These are phyloP conservation scores for Amblyteles armatorius DNA, from an alignment of 2,888 invertebrate genomes.

Conservation along the genomic window DNA sequence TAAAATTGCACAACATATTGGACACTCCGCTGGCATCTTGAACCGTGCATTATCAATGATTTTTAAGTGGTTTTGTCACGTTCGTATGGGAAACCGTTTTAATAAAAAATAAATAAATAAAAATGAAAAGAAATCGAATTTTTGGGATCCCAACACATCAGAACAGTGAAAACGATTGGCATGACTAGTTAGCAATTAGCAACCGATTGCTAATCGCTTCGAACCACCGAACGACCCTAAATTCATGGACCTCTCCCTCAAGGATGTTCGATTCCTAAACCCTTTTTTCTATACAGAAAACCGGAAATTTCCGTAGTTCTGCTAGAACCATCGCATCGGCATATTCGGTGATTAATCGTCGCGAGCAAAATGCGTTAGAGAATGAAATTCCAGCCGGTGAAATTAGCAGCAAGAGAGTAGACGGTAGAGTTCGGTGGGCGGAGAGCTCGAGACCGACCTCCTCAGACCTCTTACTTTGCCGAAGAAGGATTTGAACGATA, in stretches of 20 bases:
- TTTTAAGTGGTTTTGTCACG: not conserved
- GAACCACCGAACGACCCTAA: not conserved
- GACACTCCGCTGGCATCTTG: conserved; percentile 3
- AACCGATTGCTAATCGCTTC: not conserved
- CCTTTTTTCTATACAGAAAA: not conserved
- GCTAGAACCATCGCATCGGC: not conserved
- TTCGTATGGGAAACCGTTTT: not conserved
- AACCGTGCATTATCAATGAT: conserved; percentile 32
- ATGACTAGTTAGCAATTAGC: not conserved
- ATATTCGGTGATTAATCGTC: conserved; percentile 1
- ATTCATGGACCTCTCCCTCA: not conserved
- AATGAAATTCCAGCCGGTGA: conserved; percentile 8
- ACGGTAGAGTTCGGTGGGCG: not conserved
- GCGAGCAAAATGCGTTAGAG: not conserved
- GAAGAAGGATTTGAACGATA: conserved; percentile 23
- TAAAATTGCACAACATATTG: conserved; percentile 23
- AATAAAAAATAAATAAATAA: not conserved
- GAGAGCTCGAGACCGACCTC: not conserved
- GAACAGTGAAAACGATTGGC: not conserved
- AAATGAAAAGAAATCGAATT: not conserved
- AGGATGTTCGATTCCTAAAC: not conserved
- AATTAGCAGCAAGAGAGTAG: not conserved
- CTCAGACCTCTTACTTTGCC: conserved; percentile 23
- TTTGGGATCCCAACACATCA: not conserved
- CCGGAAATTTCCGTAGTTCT: not conserved